Base-by-base conservation (phyloP, 2,888 invertebrate genomes). In the Lasioglossum villosulum region DNA sequence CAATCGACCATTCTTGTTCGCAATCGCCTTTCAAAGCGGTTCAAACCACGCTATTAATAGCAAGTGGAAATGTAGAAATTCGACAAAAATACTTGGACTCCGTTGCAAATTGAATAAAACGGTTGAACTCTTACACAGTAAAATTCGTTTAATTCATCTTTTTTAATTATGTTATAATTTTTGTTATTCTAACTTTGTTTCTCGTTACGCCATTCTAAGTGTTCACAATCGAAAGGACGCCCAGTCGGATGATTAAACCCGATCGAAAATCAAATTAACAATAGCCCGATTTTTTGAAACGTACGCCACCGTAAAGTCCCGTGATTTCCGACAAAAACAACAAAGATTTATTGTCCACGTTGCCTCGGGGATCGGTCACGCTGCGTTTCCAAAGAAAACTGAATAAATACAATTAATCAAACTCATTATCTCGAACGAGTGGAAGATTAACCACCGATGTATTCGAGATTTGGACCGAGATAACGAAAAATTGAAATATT, bases 291-390 rank as follows among this genome's bases (percentile, higher is more conserved):
- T 1, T 23, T 37, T 19, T 23, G 0, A 23, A 68, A 6, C 0
- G 30, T 30, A n/a, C 16, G 63, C 19, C 2, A 16, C 16, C 8
- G 19, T 10, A 8, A 23, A 10, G 3, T 19, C 10, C 10, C 10
- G 23, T 1, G 19, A 34, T 37, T 8, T 23, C 23, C 8, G 66
- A 37, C 23, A 23, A 37, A 68, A 68, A 37, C 66, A 68, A 68
- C 66, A 68, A 34, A 68, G 66, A 68, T 68, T 68, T 37, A 37
- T 68, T 68, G 66, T 37, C 66, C 30, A 37, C 10, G 66, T 30
- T 34, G 66, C 4, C 5, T 30, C 30, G 5, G 63, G 8, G 19
- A 19, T 34, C 10, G 34, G 37, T 23, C 66, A 27, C 14, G 59
- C n/a, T 30, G 34, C 19, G 23, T 68, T 19, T 1, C 19, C 19